Conservation (phyloP, 1,140 invertebrate species). For the Drosophila novamexicana region DNA sequence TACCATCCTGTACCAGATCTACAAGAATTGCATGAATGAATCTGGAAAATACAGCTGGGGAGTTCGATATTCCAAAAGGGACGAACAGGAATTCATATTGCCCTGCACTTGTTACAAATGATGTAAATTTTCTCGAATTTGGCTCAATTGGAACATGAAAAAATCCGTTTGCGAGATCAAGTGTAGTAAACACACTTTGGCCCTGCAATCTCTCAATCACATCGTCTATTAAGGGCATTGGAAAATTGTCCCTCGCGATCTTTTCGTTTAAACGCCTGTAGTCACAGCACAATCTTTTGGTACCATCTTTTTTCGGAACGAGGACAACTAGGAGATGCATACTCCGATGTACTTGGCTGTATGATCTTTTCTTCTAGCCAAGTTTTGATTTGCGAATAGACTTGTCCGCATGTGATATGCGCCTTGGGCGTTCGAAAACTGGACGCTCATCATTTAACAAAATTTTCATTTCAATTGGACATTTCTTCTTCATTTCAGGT, state of each 20-base stretch:
- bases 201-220: background rate
- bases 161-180: background rate
- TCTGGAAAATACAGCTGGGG: no score
- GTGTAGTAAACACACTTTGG: background rate
- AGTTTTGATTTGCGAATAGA: background rate
- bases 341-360: background rate
- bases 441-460: background rate
- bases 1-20: no score
- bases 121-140: no score
- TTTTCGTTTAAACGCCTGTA: background rate
- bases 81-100: no score
- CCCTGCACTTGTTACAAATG: no score
- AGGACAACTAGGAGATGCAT: background rate
- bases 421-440: constrained; percentile 6
- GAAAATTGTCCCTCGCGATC: background rate
- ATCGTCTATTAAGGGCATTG: background rate
- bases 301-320: constrained; percentile 1
- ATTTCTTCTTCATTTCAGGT: background rate
- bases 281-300: background rate
- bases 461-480: background rate
- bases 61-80: no score
- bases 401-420: background rate
- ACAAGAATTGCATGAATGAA: no score
- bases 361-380: background rate
- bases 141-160: no score